A percentile compares a stretch with the other conserved stretches of the same genome.
phyloP scores from a whole-genome alignment of 92 coral and sea anemone genomes.

The Umimayanthus kanabou region DNA sequence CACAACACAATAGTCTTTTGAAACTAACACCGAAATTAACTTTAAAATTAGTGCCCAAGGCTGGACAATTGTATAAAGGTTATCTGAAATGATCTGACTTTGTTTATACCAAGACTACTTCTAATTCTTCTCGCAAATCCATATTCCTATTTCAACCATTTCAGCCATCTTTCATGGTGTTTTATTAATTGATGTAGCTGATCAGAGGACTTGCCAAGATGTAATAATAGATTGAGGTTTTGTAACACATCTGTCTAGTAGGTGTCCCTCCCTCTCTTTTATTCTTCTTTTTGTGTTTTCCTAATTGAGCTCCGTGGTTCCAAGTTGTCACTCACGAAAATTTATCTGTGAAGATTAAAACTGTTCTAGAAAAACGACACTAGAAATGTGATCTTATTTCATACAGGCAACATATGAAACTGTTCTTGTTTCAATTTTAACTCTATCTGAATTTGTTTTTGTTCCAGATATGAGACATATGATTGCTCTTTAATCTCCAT shows the following conservation, averaged over 20 bases:
- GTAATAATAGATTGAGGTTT: neutral
- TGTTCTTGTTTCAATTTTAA: neutral
- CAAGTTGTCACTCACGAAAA: slow-evolving; percentile 9
- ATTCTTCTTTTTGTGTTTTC: slow-evolving; percentile 22
- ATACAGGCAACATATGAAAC: neutral
- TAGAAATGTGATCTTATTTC: neutral
- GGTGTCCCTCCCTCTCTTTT: neutral
- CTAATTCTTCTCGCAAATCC: neutral
- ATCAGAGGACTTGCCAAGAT: neutral
- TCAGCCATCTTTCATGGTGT: slow-evolving; percentile 2
- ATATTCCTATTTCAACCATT: slow-evolving; percentile 5
- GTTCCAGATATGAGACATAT: neutral
- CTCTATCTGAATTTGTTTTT: neutral
- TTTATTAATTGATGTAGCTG: neutral
- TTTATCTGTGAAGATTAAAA: neutral
- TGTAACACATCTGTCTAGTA: slow-evolving; percentile 15
- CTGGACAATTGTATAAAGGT: neutral
- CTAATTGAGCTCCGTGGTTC: slow-evolving; percentile 3
- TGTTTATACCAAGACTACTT: neutral
- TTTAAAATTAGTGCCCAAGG: neutral
- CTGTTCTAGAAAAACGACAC: neutral
- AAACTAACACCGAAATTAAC: neutral
- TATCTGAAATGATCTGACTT: neutral
- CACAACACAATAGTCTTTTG: neutral
- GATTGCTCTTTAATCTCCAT: neutral